Evolutionary conservation across 1,140 invertebrate species (phyloP).

Genomic region (Drosophila teissieri): DNA sequence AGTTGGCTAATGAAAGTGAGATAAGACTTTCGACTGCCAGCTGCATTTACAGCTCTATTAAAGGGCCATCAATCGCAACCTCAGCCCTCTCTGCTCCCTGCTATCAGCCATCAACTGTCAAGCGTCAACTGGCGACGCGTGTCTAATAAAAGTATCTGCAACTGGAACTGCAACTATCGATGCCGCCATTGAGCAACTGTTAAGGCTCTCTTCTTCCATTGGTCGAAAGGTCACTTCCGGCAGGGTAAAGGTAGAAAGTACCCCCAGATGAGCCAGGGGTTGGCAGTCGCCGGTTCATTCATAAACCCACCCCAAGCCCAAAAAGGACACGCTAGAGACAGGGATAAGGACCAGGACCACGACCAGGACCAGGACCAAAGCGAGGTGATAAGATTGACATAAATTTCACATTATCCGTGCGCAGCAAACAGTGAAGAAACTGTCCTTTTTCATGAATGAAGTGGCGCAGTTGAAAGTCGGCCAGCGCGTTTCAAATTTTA

Average conservation of each 20-base stretch:
- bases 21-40: slow-evolving; percentile 50
- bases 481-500: slow-evolving; percentile 23
- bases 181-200: slow-evolving; percentile 73
- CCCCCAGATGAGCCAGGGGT: slow-evolving; percentile 44
- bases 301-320: slow-evolving; percentile 52
- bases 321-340: slow-evolving; percentile 33
- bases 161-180: slow-evolving; percentile 60
- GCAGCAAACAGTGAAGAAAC: slow-evolving; percentile 2
- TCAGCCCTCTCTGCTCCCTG: slow-evolving; percentile 34
- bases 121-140: slow-evolving; percentile 68
- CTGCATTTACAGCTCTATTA: slow-evolving; percentile 77
- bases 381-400: slow-evolving; percentile 78
- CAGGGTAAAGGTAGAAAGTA: slow-evolving; percentile 17
- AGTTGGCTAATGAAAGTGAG: slow-evolving; percentile 34
- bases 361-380: slow-evolving; percentile 21
- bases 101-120: slow-evolving; percentile 43
- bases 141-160: slow-evolving; percentile 79
- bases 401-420: slow-evolving; percentile 72
- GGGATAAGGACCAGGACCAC: slow-evolving; percentile 10
- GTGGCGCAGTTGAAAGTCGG: slow-evolving; percentile 27
- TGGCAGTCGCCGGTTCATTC: slow-evolving; percentile 57
- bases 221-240: slow-evolving; percentile 56
- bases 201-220: slow-evolving; percentile 58
- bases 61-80: slow-evolving; percentile 48
- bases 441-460: slow-evolving; percentile 72